Evolutionary conservation across 2,113 vertebrate species (phyloP), one percentile per base, ranked within the genome.

Genomic region (Haliaeetus leucogaster): DNA sequence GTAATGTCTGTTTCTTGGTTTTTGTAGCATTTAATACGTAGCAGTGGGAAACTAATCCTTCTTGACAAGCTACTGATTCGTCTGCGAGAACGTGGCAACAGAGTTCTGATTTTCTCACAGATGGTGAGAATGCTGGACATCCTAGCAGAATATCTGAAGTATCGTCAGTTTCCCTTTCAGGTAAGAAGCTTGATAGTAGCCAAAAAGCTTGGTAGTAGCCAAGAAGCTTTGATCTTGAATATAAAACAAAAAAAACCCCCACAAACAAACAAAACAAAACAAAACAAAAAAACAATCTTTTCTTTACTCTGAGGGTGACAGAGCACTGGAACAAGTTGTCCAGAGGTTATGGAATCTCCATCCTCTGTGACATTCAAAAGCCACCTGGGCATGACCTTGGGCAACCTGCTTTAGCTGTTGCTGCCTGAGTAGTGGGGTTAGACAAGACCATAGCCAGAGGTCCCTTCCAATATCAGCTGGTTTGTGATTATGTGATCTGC

Each of bases 91-190:
- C 98, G 99, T 86, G 99, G 99, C 86, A 99, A 99, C 96, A 97
- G 99, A 97, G 99, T 99, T 36, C 98, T 99, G 78, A 99, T 99
- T 97, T 99, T 99, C 98, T 99, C 99, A 86, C 99, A 99, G 97
- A 99, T 99, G 99, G 99, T 99, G 89, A 98, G 99, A 97, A 99
- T 99, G 99, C 98, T 99, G 97, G 99, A 99, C 98, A 99, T 99
- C 97, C 98, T 99, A 92, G 99, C 99, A 79, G 99, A 99, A 4
- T 99, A 99, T 97, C 98, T 99, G 95, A 99, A 98, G 95, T 99
- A 99, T 45, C 98, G 99, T 40, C 99, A 99, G 36, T 99, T 99
- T 93, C 98, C 99, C 7, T 99, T 99, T 98, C 99, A 99, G 98
- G 99, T 99, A 96, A 97, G 50, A 86, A 34, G 52, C 38, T 67